phyloP scores from a whole-genome alignment of 1,140 invertebrate genomes.

The Lepidurus apus region DNA sequence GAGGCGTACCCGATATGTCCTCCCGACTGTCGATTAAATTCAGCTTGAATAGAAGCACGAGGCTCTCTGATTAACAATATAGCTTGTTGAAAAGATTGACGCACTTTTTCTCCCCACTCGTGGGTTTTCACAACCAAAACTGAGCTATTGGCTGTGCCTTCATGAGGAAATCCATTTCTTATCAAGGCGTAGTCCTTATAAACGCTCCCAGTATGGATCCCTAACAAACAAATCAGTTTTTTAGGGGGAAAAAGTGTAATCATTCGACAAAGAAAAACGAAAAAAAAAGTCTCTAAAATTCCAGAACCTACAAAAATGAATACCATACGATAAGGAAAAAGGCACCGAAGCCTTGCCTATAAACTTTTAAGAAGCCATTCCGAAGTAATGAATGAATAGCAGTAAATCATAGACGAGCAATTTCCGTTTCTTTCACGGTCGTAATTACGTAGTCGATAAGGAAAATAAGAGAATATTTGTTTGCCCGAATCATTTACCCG shows the following conservation, averaged over 20 bases:
- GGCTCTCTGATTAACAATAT: conserved; percentile 45
- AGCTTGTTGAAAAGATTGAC: conserved; percentile 38
- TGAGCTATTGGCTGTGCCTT: conserved; percentile 34
- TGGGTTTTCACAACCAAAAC: conserved; percentile 41
- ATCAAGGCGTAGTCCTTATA: conserved; percentile 39
- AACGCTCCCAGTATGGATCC: conserved; percentile 43
- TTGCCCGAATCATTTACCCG: conserved; percentile 33
- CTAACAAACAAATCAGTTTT: too few relatives aligned
- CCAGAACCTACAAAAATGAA: too few relatives aligned
- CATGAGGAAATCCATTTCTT: not conserved
- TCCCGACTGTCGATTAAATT: conserved; percentile 43
- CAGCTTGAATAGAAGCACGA: conserved; percentile 44
- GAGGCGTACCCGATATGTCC: conserved; percentile 42
- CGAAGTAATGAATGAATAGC: too few relatives aligned
- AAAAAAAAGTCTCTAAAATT: too few relatives aligned
- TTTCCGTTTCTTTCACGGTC: not conserved
- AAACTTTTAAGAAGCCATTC: too few relatives aligned
- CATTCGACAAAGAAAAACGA: too few relatives aligned
- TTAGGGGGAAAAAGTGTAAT: too few relatives aligned
- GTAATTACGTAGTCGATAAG: not conserved
- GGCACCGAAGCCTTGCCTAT: too few relatives aligned
- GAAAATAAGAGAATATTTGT: not conserved
- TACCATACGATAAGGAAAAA: too few relatives aligned
- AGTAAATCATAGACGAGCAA: not conserved
- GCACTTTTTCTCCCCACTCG: conserved; percentile 33